Conservation (phyloP, 35 echinoderm and acorn worm genomes). For the Ophiothrix spiculata region DNA sequence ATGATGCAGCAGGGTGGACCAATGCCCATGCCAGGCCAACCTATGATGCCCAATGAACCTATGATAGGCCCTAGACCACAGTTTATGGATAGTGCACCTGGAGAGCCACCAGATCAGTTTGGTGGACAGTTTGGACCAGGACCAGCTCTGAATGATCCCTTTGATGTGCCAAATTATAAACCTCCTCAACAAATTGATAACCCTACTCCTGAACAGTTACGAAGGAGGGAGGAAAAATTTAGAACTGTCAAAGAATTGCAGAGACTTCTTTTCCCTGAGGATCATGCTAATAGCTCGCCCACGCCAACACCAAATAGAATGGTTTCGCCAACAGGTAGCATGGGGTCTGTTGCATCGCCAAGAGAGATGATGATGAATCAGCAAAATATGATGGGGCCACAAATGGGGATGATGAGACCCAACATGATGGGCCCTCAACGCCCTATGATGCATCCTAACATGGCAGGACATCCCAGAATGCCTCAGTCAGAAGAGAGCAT, state of each 20-base stretch:
- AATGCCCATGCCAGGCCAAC: constrained; percentile 12
- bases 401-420: constrained; percentile 43
- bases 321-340: constrained; percentile 71
- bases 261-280: constrained; percentile 82
- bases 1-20: constrained; percentile 34
- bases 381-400: constrained; percentile 58
- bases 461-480: constrained; percentile 79
- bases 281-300: constrained; percentile 69
- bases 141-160: constrained; percentile 20
- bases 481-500: constrained; percentile 57
- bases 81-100: constrained; percentile 50
- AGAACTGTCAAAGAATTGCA: constrained; percentile 91
- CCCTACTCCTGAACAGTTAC: constrained; percentile 91
- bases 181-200: constrained; percentile 84
- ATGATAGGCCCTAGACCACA: constrained; percentile 69
- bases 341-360: constrained; percentile 57
- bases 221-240: constrained; percentile 76
- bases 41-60: constrained; percentile 55
- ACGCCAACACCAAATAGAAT: constrained; percentile 58
- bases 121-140: constrained; percentile 27
- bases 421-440: constrained; percentile 61
- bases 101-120: not conserved
- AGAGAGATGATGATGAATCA: constrained; percentile 51
- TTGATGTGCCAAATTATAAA: constrained; percentile 67
- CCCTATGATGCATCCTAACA: constrained; percentile 65